A percentile compares a stretch with the other conserved stretches of the same genome.
Evolutionary conservation across 1,140 invertebrate genomes (phyloP).

Genomic region (Microplitis mediator): DNA sequence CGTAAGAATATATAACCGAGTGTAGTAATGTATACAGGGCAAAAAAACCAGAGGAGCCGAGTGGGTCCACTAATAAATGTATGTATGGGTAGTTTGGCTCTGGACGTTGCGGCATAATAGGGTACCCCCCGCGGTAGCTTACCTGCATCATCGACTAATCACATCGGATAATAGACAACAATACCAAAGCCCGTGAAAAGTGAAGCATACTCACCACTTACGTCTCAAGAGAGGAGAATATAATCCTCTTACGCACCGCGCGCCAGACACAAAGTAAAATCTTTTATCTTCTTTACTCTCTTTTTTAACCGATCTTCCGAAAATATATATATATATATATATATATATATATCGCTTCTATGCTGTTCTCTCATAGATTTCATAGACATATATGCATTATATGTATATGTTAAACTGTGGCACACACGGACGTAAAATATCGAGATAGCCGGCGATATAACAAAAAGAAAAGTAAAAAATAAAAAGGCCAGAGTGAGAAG

Average conservation of each 20-base stretch:
- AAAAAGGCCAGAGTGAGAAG: conserved; percentile 12
- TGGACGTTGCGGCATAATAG: conserved; percentile 46
- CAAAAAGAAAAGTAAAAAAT: conserved; percentile 32
- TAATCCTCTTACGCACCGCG: conserved; percentile 32
- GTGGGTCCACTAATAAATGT: not conserved
- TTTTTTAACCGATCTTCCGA: not conserved
- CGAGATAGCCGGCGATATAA: conserved; percentile 12
- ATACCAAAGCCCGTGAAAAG: conserved; percentile 57
- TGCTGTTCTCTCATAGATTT: no score
- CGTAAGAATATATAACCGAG: no score
- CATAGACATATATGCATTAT: no score
- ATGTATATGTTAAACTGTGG: no score
- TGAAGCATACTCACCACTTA: conserved; percentile 42
- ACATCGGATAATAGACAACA: conserved; percentile 61
- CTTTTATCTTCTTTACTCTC: conserved; percentile 4
- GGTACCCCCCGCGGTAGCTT: conserved; percentile 59
- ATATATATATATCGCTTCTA: not conserved
- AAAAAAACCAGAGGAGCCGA: not conserved
- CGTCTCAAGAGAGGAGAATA: conserved; percentile 9
- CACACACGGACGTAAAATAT: conserved; percentile 1
- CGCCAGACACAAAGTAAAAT: conserved; percentile 24
- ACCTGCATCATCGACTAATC: conserved; percentile 64
- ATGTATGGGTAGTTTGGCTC: not conserved
- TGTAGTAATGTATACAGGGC: no score
- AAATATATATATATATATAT: not conserved